Evolutionary conservation across 2,888 invertebrate genomes (phyloP), one percentile per base, ranked within the genome.

Genomic region (Eristalis pertinax): DNA sequence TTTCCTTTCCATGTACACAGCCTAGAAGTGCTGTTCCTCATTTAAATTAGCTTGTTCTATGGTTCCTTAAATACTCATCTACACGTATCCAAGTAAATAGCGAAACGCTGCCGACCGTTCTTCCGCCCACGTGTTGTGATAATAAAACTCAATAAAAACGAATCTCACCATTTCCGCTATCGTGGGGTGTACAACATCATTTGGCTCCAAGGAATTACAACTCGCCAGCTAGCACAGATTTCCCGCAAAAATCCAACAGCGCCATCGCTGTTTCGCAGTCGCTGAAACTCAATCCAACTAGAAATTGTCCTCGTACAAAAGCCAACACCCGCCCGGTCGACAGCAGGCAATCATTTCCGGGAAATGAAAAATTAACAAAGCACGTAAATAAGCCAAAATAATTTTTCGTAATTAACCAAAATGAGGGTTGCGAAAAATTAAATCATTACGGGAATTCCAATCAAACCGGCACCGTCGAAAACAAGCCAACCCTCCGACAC

Each of bases 401-500:
- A 82, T 82, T 82, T 82, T 82, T 82, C 82, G 76, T 82, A 82
- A 82, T 82, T 82, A 82, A 82, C 82, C 82, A 77, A 85, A 80
- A 73, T 70, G 73, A 81, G 69, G 73, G 81, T 77, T 78, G 60
- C 58, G 69, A 60, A 82, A 74, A 82, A 78, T 86, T 86, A 82
- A 78, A 82, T 86, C 74, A 82, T 78, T 73, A 74, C 74, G 68
- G 65, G 77, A 86, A 82, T 86, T 63, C 78, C 78, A 78, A 65
- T 74, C 77, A 77, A 70, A 69, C 77, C 68, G 64, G 29, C 58
- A 56, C 58, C 38, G 56, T 50, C 41, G n/a, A 29, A 72, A 32
- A 32, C 8, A 8, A 32, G 32, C 32, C 32, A 10, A 68, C 38
- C 67, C 43, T 41, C 26, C 19, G 2, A 35, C 13, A 26, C 5